Conservation (phyloP, 2,113 vertebrate genomes). For the Passerina amoena region DNA sequence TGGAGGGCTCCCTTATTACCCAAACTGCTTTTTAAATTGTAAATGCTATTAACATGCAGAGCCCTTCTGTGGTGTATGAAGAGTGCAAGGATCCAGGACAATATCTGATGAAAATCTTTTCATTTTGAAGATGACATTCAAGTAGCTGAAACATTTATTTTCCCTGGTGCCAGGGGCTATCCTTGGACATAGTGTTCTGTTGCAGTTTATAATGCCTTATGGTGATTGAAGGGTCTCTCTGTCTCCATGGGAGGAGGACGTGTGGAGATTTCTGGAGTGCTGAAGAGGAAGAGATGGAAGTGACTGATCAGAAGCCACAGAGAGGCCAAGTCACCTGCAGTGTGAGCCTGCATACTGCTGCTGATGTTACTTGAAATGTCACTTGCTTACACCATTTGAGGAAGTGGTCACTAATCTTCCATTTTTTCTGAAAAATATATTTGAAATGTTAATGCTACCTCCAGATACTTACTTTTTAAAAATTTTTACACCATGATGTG, state of each 20-base stretch:
- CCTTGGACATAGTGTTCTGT: neutral
- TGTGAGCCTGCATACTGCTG: neutral
- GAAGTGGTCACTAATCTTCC: neutral
- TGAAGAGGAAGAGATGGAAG: neutral
- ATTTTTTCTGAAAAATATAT: neutral
- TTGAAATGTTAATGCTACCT: neutral
- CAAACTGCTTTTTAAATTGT: neutral
- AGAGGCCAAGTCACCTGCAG: rapidly evolving
- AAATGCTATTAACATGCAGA: neutral
- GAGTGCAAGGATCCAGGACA: neutral
- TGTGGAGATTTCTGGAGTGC: neutral
- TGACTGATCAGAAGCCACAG: neutral
- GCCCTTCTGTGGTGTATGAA: neutral
- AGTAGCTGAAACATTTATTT: neutral
- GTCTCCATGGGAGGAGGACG: rapidly evolving
- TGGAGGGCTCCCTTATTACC: neutral
- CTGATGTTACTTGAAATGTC: neutral
- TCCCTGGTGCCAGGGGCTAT: neutral
- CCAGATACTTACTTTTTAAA: neutral
- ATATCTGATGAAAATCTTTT: neutral
- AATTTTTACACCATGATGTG: neutral
- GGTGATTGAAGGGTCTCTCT: neutral
- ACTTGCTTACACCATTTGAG: neutral
- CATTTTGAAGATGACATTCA: neutral
- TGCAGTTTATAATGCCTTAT: neutral